phyloP scores from a whole-genome alignment of 2,113 vertebrate species.

The Charadrius vociferus region DNA sequence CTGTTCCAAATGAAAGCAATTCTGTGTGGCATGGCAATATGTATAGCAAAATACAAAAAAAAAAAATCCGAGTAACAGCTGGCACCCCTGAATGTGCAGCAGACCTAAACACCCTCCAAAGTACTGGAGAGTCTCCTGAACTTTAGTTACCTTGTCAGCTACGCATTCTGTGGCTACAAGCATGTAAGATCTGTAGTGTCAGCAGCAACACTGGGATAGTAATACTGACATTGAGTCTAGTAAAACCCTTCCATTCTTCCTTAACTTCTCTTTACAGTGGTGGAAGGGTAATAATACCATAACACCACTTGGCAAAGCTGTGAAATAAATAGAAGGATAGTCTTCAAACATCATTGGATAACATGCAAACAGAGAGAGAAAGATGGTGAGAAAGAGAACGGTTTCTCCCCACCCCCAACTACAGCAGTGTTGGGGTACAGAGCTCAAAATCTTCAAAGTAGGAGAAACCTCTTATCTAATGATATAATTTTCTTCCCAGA shows the following conservation, averaged over 20 bases:
- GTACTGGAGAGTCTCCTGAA: background rate
- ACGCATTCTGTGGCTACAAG: background rate
- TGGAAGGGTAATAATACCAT: too few species aligned
- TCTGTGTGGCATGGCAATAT: background rate
- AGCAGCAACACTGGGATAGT: background rate
- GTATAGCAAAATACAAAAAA: background rate
- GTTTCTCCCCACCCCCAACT: background rate
- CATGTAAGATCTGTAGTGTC: background rate
- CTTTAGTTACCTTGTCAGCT: background rate
- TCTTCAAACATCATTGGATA: background rate
- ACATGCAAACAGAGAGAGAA: background rate
- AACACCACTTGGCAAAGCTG: background rate
- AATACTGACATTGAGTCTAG: background rate
- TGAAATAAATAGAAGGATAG: background rate
- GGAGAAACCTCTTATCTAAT: background rate
- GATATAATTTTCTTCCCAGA: background rate
- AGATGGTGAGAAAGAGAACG: accelerated
- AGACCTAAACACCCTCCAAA: background rate
- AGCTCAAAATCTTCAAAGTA: background rate
- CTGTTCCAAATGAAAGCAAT: background rate
- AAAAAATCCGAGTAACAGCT: background rate
- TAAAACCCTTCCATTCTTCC: background rate
- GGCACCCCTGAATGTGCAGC: background rate
- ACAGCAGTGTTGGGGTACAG: background rate
- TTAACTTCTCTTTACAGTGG: background rate